phyloP scores from a whole-genome alignment of 2,797 vertebrate genomes.

The Threskiornis aethiopicus region DNA sequence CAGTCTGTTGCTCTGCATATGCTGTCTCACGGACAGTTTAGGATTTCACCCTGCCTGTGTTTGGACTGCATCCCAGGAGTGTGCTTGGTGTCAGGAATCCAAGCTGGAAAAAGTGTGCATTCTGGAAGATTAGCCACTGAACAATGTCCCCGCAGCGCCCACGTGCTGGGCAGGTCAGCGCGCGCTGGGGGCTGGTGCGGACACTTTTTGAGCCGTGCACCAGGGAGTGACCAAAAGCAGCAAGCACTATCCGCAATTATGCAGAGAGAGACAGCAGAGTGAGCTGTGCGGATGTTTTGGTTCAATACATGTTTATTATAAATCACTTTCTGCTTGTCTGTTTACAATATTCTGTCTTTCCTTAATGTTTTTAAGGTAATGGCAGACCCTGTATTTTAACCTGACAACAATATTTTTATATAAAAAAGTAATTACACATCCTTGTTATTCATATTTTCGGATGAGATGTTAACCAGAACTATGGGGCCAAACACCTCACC shows the following conservation, averaged over 20 bases:
- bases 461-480: background rate
- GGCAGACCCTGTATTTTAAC: background rate
- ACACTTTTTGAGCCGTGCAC: background rate
- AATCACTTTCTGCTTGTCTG: conserved; percentile 28
- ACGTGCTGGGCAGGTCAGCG: background rate
- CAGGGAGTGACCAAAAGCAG: background rate
- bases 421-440: background rate
- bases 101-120: conserved; percentile 24
- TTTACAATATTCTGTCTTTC: background rate
- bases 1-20: background rate
- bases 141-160: background rate
- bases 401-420: background rate
- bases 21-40: conserved; percentile 36
- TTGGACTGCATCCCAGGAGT: conserved; percentile 34
- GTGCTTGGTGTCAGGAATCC: conserved; percentile 42
- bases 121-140: conserved; percentile 10
- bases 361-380: background rate
- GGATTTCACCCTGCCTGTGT: conserved; percentile 30
- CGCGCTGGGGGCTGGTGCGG: background rate
- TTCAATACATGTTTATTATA: background rate
- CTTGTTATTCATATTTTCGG: background rate
- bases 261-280: background rate
- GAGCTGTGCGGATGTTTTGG: background rate
- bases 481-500: background rate
- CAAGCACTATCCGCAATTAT: background rate